Base-by-base conservation (phyloP, 2,113 vertebrate genomes). In the Ptyas mucosa region DNA sequence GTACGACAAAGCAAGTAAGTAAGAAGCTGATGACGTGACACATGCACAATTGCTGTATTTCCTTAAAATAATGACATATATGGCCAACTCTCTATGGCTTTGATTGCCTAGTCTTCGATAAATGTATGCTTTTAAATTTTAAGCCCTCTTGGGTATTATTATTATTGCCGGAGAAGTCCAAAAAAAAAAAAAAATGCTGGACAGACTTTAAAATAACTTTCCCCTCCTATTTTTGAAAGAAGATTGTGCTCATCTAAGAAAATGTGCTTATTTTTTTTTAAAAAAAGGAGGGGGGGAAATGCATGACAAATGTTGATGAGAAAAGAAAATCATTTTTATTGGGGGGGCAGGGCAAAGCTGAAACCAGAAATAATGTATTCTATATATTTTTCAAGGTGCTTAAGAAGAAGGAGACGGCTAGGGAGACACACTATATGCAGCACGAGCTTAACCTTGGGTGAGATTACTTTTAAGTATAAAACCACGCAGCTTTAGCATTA, bases 401-500 rank as follows among this genome's bases (percentile, higher is more conserved):
- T 96, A 87, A 95, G 95, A 96, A 90, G 93, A 96, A 90, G 93
- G 94, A 94, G 51, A 18, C 90, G 54, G 91, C 54, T 93, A 21
- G 90, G 89, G 94, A 23, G 92, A 90, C 53, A 91, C 9, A 91
- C 14, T 20, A 85, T 57, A 93, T 94, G 90, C 49, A 93, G 96
- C 93, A 39, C 90, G 85, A 96, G 91, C 95, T 96, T 96, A 95
- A 94, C 95, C 14, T 94, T 93, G 95, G 97, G 94, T 94, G 94
- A 94, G 57, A 24, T 3, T 94, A 94, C 46, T 93, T 75, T 92
- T 92, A 94, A 90, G 14, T 87, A 91, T 51, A 92, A 94, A 81
- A 93, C 92, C 92, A 91, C 87, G 57, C 1, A 61, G 92, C 58
- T 21, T 89, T 81, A 92, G 94, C 86, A 89, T 52, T 94, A 95